A percentile compares a stretch with the other conserved stretches of the same genome.
phyloP scores from a whole-genome alignment of 2,888 invertebrate genomes.

The Disparrhopalites patrizii region DNA sequence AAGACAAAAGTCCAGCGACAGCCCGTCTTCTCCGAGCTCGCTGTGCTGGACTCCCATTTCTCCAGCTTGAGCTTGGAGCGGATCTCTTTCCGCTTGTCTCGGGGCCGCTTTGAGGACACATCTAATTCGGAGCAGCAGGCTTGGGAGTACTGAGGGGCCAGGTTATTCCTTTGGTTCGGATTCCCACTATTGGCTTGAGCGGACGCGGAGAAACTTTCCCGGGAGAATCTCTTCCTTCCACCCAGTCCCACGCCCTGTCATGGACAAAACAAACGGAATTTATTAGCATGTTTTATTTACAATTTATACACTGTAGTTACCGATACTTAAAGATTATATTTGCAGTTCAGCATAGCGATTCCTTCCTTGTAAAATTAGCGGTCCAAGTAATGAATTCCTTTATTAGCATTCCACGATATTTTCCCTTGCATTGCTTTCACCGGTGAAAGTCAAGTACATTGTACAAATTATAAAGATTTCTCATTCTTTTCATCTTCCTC shows the following conservation, averaged over 20 bases:
- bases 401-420: no score
- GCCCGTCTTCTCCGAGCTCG: constrained; percentile 54
- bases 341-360: no score
- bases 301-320: neutral
- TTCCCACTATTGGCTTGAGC: constrained; percentile 41
- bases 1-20: constrained; percentile 92
- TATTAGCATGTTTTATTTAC: neutral
- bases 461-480: no score
- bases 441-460: no score
- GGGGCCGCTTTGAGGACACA: constrained; percentile 65
- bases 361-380: no score
- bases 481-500: no score
- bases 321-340: no score
- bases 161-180: constrained; percentile 43
- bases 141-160: constrained; percentile 43
- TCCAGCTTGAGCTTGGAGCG: constrained; percentile 51
- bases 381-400: no score
- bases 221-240: constrained; percentile 56
- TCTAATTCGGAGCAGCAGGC: constrained; percentile 65
- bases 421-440: no score
- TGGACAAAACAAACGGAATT: neutral
- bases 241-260: constrained; percentile 47
- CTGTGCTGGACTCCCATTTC: constrained; percentile 52
- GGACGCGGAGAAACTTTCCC: constrained; percentile 66
- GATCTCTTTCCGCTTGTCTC: constrained; percentile 52